Conservation (phyloP, 2,797 vertebrate genomes). For the Rallus crepitans region DNA sequence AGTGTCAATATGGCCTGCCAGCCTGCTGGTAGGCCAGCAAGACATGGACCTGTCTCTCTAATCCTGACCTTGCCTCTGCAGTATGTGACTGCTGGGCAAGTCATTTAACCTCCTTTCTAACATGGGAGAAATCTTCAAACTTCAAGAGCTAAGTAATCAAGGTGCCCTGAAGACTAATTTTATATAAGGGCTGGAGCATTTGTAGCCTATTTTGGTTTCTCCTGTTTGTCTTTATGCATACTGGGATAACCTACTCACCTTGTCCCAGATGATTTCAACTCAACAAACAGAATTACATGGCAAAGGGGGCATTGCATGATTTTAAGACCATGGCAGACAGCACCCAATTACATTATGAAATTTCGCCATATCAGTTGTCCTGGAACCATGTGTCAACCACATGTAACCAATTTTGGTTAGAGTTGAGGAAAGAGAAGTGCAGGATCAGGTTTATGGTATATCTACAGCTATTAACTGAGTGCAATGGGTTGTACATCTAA, state of each 20-base stretch:
- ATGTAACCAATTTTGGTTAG: not conserved
- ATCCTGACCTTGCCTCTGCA: not conserved
- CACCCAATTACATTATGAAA: not conserved
- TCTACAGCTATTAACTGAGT: not conserved
- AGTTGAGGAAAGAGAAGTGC: accelerated
- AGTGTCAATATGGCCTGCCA: not conserved
- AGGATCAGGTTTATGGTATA: not conserved
- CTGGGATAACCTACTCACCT: not conserved
- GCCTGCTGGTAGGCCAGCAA: not conserved
- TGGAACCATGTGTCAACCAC: not conserved
- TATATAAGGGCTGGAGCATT: not conserved
- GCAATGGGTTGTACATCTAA: not conserved
- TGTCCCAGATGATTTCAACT: not conserved
- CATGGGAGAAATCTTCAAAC: not conserved
- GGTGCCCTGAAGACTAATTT: not conserved
- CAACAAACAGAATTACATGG: not conserved
- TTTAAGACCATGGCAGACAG: not conserved
- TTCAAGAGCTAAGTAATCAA: not conserved
- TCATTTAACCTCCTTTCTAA: not conserved
- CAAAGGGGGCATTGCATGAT: not conserved
- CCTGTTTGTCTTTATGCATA: not conserved
- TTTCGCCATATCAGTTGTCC: not conserved
- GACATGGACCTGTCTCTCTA: not conserved
- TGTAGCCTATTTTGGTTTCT: not conserved
- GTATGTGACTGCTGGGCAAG: not conserved